Base-by-base conservation (phyloP, 2,113 vertebrate species). In the Gasterosteus aculeatus region DNA sequence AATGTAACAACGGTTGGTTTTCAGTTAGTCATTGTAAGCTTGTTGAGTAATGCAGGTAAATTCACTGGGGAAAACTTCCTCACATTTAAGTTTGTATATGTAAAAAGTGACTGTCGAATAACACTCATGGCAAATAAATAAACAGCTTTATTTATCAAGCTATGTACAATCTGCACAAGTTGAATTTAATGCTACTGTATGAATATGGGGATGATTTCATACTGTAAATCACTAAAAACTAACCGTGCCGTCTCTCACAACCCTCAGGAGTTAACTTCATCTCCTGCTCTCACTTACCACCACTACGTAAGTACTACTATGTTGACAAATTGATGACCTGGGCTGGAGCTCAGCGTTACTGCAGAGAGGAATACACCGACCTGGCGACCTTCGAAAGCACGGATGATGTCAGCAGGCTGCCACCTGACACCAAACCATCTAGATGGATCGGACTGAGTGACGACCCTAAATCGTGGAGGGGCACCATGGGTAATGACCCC, bases 241-340 rank as follows among this genome's bases (percentile, higher is more conserved):
- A 7, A n/a, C 4, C 2, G 12, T 1, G 5, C 8, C 1, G n/a
- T 54, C 1, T 46, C 11, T 61, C 33, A 26, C 10, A 29, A 9
- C 49, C 11, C 41, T 39, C 69, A 86, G 80, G 81, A 38, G 49
- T 61, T 5, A 12, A 12, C 56, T 31, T 80, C 47, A 29, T 1
- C 53, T 80, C 2, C 47, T 73, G 69, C 64, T 82, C 77, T n/a
- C n/a, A n/a, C n/a, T n/a, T n/a, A n/a, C n/a, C n/a, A n/a, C n/a
- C n/a, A n/a, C n/a, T n/a, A n/a, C n/a, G n/a, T n/a, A n/a, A n/a
- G n/a, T n/a, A n/a, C n/a, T n/a, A n/a, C n/a, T n/a, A n/a, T n/a
- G n/a, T n/a, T n/a, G n/a, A n/a, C n/a, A n/a, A n/a, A n/a, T n/a
- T n/a, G n/a, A n/a, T n/a, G n/a, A n/a, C n/a, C n/a, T n/a, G n/a